Conservation (phyloP, 2,797 vertebrate genomes). For the Oceanodroma leucorhoa region DNA sequence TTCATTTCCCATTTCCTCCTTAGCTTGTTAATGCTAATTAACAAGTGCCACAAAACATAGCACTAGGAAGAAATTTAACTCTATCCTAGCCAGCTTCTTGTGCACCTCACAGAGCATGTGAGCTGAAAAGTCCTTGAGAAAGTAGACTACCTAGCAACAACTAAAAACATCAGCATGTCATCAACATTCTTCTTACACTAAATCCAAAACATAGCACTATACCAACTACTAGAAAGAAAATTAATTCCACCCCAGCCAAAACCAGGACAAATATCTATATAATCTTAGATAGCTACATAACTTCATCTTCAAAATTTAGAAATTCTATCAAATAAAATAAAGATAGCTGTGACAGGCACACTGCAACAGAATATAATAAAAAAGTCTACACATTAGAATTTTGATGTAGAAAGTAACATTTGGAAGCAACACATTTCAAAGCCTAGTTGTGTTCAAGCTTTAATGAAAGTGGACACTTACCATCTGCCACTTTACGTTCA, state of each 20-base stretch:
- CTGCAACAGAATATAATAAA: background rate
- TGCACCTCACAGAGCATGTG: too few relatives aligned
- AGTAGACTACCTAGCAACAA: too few relatives aligned
- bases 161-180: too few relatives aligned
- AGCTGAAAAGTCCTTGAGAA: too few relatives aligned
- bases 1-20: background rate
- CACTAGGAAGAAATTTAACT: too few relatives aligned
- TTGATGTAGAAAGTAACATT: background rate
- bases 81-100: too few relatives aligned
- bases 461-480: slow-evolving; percentile 73
- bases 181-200: too few relatives aligned
- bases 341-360: background rate
- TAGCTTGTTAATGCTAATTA: background rate
- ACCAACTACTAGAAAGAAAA: too few relatives aligned
- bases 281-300: background rate
- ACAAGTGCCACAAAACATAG: too few relatives aligned
- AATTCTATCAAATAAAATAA: background rate
- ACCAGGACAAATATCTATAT: too few relatives aligned
- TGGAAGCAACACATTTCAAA: background rate
- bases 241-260: too few relatives aligned
- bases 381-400: background rate
- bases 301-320: background rate
- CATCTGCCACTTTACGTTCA: slow-evolving; percentile 84
- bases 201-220: too few relatives aligned
- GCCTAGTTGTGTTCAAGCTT: background rate